Percentiles rank a stretch among this genome's conserved stretches.
phyloP scores from a whole-genome alignment of 2,113 vertebrate genomes.

The Typhlomys cinereus region DNA sequence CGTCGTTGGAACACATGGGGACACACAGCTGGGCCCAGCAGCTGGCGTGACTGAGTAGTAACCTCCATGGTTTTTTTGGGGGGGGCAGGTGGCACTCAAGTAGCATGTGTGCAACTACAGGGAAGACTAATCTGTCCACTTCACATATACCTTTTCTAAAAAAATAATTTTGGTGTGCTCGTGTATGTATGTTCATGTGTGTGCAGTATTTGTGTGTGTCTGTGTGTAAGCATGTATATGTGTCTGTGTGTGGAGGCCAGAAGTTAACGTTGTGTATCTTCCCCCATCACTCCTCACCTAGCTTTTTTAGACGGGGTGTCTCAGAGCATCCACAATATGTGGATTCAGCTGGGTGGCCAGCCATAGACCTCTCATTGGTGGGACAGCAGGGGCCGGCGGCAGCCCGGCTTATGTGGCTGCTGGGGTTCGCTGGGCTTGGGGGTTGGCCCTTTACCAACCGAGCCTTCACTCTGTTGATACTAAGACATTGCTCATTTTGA shows the following conservation, averaged over 20 bases:
- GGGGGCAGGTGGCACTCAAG: neutral
- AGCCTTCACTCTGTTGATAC: constrained; percentile 38
- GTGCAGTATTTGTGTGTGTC: neutral
- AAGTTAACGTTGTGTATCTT: neutral
- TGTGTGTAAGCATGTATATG: neutral
- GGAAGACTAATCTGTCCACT: constrained; percentile 51
- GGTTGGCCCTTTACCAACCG: neutral
- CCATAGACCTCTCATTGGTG: no score
- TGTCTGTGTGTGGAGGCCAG: neutral
- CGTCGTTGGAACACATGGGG: constrained; percentile 87
- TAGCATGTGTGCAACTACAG: neutral
- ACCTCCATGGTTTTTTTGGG: no score
- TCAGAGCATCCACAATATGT: no score
- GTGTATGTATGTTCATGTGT: neutral
- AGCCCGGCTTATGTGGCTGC: no score
- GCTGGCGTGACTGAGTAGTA: constrained; percentile 85
- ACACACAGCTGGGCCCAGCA: constrained; percentile 86
- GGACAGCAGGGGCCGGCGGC: neutral
- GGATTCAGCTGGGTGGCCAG: no score
- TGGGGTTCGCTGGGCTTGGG: neutral
- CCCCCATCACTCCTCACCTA: no score
- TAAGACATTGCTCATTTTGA: constrained; percentile 35
- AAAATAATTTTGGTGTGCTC: neutral
- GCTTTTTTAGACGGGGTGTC: no score
- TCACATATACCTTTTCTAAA: constrained; percentile 45